Base-by-base conservation (phyloP, 2,888 invertebrate genomes). In the Mamestra brassicae region DNA sequence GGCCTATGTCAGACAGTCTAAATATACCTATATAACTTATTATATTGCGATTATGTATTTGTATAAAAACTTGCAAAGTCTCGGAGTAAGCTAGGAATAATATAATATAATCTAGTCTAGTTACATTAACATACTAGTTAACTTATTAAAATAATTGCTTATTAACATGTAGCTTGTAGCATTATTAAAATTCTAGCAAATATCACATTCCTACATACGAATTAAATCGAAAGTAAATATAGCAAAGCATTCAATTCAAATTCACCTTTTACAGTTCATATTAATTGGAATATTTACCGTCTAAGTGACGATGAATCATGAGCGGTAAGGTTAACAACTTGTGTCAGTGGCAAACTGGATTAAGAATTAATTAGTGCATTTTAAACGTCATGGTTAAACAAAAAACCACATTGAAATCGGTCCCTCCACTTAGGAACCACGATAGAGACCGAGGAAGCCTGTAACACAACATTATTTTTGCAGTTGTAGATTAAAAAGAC, bases 211-310 rank as follows among this genome's bases (percentile, higher is more conserved):
- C 42, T 42, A 62, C 10, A n/a, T 57, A 63, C 34, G 38, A 52
- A 61, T 42, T 50, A 50, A 60, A 60, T n/a, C 47, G n/a, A 17
- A n/a, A 36, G 13, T 17, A 42, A 7, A 34, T 45, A 47, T 0
- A 42, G 2, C 10, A 17, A 1, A n/a, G 58, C 10, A 50, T 60
- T 80, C 34, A 55, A 60, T 74, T 55, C 4, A 38, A 38, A 64
- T 68, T 64, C 52, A 45, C 58, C 42, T 68, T 45, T 76, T 65
- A 81, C 45, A 64, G 38, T 60, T 75, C 45, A 15, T 36, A 60
- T 34, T 57, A 13, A 67, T 66, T 80, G 34, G 4, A n/a, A 36
- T 63, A 74, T 36, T 58, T 67, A 57, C 15, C 38, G 17, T 26
- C 7, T 54, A 63, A 47, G 0, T 38, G 13, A 5, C 42, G 7